Evolutionary conservation across 1,140 invertebrate species (phyloP).

Genomic region (Trigoniulus corallinus): DNA sequence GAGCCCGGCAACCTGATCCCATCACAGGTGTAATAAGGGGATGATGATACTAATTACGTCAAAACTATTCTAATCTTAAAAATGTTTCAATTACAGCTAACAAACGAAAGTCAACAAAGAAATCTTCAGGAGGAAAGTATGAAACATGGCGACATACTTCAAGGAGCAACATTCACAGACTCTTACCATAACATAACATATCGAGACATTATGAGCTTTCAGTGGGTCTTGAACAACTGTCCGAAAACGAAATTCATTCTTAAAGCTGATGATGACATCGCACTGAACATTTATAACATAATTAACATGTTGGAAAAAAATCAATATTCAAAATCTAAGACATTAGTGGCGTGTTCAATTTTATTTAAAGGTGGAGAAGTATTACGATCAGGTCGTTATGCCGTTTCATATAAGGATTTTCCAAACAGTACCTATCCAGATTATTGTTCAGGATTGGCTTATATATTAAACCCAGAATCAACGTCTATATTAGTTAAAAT

Average conservation of each 20-base stretch:
- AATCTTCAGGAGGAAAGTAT: conserved; percentile 3
- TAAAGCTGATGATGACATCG: conserved; percentile 14
- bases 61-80: no score
- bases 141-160: conserved; percentile 13
- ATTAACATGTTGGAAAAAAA: not conserved
- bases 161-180: conserved; percentile 13
- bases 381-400: not conserved
- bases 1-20: no score
- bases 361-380: not conserved
- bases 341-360: not conserved
- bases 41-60: no score
- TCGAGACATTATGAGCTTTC: conserved; percentile 10
- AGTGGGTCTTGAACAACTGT: conserved; percentile 11
- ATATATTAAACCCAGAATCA: not conserved
- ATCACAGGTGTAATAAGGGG: no score
- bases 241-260: conserved; percentile 11
- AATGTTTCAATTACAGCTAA: no score
- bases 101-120: not conserved
- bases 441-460: not conserved
- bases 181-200: conserved; percentile 14
- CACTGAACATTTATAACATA: not conserved
- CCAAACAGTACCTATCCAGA: not conserved
- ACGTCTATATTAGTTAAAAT: not conserved
- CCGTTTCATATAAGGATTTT: not conserved
- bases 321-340: not conserved